Evolutionary conservation across 2,888 invertebrate genomes (phyloP), one percentile per base, ranked within the genome.

Genomic region (Lucinisca nassula): DNA sequence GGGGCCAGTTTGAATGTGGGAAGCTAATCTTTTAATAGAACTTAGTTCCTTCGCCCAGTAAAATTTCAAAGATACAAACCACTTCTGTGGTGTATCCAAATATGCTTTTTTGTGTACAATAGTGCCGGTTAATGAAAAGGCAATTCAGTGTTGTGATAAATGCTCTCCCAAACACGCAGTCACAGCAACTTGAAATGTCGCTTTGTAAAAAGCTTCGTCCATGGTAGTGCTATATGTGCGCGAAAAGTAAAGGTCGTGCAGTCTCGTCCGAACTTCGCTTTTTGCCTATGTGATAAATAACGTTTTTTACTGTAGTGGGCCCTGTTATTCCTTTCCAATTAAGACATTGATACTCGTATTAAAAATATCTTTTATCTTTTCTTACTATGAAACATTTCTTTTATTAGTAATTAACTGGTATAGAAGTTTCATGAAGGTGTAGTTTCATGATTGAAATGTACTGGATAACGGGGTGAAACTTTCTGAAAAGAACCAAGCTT

Each of bases 401-500:
- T 35, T 67, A 30, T 67, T 32, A 35, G 35, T 67, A 67, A 67
- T 67, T 67, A 67, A 4, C 6, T 4, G n/a, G 6, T 27, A 27
- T 58, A 58, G 58, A 58, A 67, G 67, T 35, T 35, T 32, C 67
- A 67, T 35, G 17, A 67, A 67, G 17, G 32, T 35, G 67, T 67
- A 35, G 10, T 67, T 67, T 35, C 30, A 67, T 67, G 67, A 67
- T 67, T 67, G 67, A 67, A 67, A 67, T 35, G 67, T 67, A 67
- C 67, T 21, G 17, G 21, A 35, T 67, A 35, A 67, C 67, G 10
- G 67, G 67, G 67, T 45, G 17, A 10, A 21, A 1, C n/a, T 2
- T 35, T 67, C 35, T 61, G 35, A 67, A 24, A 67, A 27, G 8
- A 67, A 35, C 67, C 24, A 10, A 35, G 67, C 10, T 32, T 10